phyloP scores from a whole-genome alignment of 2,888 invertebrate genomes.

The Xiphydria camelus region DNA sequence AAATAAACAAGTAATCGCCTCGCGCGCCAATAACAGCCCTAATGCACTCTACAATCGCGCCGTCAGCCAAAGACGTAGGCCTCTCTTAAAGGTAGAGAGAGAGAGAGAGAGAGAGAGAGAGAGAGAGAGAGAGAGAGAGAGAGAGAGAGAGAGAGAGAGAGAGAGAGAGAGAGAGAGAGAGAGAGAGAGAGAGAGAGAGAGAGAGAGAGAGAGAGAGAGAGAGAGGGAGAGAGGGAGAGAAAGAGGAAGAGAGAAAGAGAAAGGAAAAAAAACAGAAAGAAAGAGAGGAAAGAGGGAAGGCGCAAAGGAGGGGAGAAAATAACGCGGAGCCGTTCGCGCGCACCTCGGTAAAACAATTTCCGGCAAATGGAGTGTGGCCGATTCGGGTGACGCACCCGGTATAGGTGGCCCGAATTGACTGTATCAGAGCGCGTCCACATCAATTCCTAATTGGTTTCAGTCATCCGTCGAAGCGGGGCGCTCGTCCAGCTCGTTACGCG shows the following conservation, averaged over 20 bases:
- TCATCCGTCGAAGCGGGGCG: no score
- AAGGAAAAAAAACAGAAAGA: neutral
- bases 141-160: no score
- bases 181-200: slow-evolving; percentile 9
- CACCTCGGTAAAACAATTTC: no score
- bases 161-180: slow-evolving; percentile 8
- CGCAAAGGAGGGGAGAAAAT: slow-evolving; percentile 12
- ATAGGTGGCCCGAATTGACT: neutral
- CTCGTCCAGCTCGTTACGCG: no score
- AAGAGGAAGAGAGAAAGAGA: slow-evolving; percentile 6
- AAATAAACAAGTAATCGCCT: no score
- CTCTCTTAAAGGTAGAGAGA: neutral
- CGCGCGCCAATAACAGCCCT: no score
- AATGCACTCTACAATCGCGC: no score
- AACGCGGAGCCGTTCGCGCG: no score
- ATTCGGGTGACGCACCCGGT: no score
- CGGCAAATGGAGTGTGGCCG: no score
- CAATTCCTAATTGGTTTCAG: slow-evolving; percentile 3
- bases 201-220: slow-evolving; percentile 12
- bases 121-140: slow-evolving; percentile 15
- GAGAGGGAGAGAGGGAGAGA: slow-evolving; percentile 10
- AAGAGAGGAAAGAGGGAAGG: slow-evolving; percentile 9
- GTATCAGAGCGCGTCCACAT: slow-evolving; percentile 1
- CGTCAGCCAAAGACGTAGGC: neutral
- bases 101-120: slow-evolving; percentile 19